Evolutionary conservation across 1,140 invertebrate species (phyloP).

Genomic region (Medauroidea extradentata): DNA sequence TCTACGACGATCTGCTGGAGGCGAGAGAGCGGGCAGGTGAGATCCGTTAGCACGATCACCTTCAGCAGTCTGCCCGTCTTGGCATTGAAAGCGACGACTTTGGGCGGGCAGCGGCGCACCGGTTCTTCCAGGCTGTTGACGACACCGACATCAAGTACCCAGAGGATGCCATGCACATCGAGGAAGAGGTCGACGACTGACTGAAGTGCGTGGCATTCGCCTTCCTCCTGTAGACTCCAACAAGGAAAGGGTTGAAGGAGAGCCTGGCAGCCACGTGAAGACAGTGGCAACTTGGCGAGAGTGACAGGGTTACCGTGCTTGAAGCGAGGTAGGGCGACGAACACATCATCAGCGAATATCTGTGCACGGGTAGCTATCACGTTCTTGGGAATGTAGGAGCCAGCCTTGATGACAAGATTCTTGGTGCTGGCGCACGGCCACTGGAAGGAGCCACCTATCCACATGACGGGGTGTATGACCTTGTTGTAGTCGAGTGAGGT

Average conservation of each 20-base stretch:
- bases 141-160: conserved; percentile 57
- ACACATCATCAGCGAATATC: conserved; percentile 50
- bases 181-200: conserved; percentile 56
- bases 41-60: conserved; percentile 6
- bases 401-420: conserved; percentile 47
- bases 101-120: conserved; percentile 41
- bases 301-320: conserved; percentile 52
- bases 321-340: conserved; percentile 49
- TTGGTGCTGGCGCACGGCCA: conserved; percentile 51
- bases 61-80: conserved; percentile 13
- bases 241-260: conserved; percentile 50
- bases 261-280: conserved; percentile 41
- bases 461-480: conserved; percentile 23
- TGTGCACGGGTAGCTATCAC: conserved; percentile 53
- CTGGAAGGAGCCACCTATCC: conserved; percentile 27
- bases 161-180: conserved; percentile 50
- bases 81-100: conserved; percentile 37
- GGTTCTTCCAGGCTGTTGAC: conserved; percentile 51
- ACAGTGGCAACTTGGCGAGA: conserved; percentile 46
- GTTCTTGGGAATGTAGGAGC: conserved; percentile 52
- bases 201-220: conserved; percentile 51
- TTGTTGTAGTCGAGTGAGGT: too few species aligned
- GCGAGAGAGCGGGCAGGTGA: conserved; percentile 24
- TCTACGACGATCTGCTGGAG: conserved; percentile 58
- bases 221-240: conserved; percentile 56